Conservation (phyloP, 2,113 vertebrate genomes). For the Tychaedon coryphoeus region DNA sequence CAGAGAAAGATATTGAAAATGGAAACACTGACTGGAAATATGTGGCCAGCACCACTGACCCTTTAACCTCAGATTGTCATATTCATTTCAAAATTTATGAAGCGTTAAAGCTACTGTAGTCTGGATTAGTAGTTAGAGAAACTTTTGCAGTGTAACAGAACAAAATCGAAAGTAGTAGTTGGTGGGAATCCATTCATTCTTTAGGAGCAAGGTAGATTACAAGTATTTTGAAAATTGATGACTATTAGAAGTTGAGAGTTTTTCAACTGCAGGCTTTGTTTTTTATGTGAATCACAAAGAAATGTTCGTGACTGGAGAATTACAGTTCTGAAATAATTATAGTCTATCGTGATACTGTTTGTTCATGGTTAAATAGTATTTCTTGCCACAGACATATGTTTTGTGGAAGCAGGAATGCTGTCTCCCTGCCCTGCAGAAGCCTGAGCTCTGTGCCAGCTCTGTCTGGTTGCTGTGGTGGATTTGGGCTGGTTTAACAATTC, state of each 20-base stretch:
- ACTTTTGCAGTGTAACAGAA: neutral
- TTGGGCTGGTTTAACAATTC: neutral
- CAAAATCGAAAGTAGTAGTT: neutral
- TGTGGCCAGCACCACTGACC: neutral
- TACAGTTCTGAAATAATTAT: neutral
- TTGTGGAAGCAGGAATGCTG: neutral
- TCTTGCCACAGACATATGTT: neutral
- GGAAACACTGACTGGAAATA: neutral
- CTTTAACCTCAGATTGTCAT: neutral
- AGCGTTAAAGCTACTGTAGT: slow-evolving; percentile 9
- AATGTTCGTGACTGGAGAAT: neutral
- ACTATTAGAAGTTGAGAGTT: neutral
- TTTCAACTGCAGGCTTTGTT: neutral
- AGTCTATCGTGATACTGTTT: neutral
- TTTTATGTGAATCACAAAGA: neutral
- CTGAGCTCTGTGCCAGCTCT: neutral
- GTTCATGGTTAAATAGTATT: neutral
- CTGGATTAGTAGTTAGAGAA: neutral
- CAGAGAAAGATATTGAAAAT: neutral
- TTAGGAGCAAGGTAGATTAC: neutral
- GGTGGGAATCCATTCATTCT: neutral
- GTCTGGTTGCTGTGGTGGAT: neutral
- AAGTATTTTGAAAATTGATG: neutral
- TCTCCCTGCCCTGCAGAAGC: neutral
- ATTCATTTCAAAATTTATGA: neutral